Conservation (phyloP, 2,888 invertebrate genomes). For the Drosophila infuscata region DNA sequence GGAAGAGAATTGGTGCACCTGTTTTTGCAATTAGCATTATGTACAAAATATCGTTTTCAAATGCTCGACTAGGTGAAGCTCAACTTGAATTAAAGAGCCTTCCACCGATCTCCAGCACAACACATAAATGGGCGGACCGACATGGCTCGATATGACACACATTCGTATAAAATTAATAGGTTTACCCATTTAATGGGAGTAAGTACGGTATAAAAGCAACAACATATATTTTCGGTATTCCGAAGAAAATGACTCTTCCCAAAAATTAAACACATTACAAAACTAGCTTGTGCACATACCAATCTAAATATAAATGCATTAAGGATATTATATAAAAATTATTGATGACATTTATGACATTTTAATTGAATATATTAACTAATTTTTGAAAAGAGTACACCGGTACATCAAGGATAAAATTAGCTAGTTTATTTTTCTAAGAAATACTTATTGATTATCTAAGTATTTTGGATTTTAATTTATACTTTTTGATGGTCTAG, state of each 20-base stretch:
- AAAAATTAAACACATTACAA: constrained; percentile 20
- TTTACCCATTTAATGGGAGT: constrained; percentile 59
- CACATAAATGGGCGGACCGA: constrained; percentile 14
- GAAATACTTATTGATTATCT: constrained; percentile 44
- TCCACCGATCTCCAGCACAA: background rate
- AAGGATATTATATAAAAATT: background rate
- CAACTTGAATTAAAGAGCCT: background rate
- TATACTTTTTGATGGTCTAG: constrained; percentile 64
- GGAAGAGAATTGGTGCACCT: background rate
- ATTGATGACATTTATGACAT: background rate
- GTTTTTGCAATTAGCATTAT: background rate
- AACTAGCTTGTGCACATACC: background rate
- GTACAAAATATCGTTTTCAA: background rate
- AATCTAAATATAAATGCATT: background rate
- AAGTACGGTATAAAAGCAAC: constrained; percentile 30
- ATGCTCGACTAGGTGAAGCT: background rate
- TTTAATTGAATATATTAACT: background rate
- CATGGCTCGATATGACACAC: constrained; percentile 11
- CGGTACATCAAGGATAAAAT: constrained; percentile 50
- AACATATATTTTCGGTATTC: constrained; percentile 45
- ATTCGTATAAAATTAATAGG: constrained; percentile 12
- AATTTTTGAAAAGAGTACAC: constrained; percentile 24
- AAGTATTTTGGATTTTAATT: constrained; percentile 29
- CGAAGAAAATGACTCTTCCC: constrained; percentile 51
- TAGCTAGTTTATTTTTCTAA: constrained; percentile 62